These are phyloP conservation scores for Oscheius sp. DNA, from an alignment of 2,888 invertebrate species.

Conservation along the genomic window DNA sequence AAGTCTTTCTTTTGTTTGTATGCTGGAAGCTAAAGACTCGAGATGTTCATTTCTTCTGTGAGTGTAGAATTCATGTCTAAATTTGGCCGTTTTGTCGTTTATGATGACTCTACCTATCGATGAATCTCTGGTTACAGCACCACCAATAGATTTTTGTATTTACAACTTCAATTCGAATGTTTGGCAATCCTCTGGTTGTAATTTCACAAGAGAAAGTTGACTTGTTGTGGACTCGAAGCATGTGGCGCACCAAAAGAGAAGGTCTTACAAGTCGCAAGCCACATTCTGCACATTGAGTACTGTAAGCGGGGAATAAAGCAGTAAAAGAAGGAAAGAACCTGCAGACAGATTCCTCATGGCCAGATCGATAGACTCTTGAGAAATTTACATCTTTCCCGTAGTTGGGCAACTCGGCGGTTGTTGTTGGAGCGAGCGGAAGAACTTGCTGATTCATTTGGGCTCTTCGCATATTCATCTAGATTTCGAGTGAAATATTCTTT, in stretches of 20 bases:
- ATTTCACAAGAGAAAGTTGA: slow-evolving; percentile 46
- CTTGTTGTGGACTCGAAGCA: slow-evolving; percentile 61
- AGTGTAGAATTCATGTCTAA: slow-evolving; percentile 23
- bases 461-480: slow-evolving; percentile 1
- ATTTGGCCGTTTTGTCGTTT: neutral
- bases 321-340: neutral
- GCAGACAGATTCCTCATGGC: slow-evolving; percentile 7
- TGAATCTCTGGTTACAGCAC: slow-evolving; percentile 52
- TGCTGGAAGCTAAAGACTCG: neutral
- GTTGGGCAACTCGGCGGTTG: neutral
- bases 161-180: slow-evolving; percentile 41
- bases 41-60: slow-evolving; percentile 17
- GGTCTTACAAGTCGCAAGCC: slow-evolving; percentile 59
- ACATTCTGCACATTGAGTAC: slow-evolving; percentile 61
- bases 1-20: neutral
- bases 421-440: neutral
- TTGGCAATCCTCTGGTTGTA: slow-evolving; percentile 10
- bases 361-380: neutral
- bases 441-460: neutral
- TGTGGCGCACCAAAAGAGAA: slow-evolving; percentile 61
- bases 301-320: slow-evolving; percentile 26
- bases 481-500: neutral
- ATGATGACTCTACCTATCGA: slow-evolving; percentile 34
- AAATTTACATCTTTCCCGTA: neutral
- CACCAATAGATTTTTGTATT: slow-evolving; percentile 49